These are phyloP conservation scores for Chiloscyllium punctatum DNA, from an alignment of 2,797 vertebrate genomes.

Conservation along the genomic window DNA sequence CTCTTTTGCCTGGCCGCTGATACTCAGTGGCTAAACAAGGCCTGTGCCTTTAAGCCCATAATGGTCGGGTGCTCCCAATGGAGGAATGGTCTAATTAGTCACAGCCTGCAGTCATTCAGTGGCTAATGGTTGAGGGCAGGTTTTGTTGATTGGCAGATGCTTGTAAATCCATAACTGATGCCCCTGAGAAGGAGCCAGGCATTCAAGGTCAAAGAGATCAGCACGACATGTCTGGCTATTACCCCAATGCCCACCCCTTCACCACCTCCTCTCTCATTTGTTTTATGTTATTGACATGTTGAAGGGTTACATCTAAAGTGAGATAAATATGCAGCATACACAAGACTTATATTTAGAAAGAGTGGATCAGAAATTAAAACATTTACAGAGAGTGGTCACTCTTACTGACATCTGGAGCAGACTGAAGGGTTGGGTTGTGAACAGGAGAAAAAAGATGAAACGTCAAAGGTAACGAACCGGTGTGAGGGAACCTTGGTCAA, in stretches of 20 bases:
- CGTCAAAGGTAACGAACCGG: too few species aligned
- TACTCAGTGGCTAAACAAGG: not conserved
- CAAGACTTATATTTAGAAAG: not conserved
- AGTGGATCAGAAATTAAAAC: not conserved
- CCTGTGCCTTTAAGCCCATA: not conserved
- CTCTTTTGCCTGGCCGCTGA: not conserved
- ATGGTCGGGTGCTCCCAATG: not conserved
- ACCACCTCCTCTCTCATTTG: not conserved
- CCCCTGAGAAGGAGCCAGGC: not conserved
- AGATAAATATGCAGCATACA: not conserved
- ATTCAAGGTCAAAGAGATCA: not conserved
- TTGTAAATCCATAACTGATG: not conserved
- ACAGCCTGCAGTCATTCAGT: not conserved
- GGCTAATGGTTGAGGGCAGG: constrained; percentile 17
- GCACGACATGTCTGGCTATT: not conserved
- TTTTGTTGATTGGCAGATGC: not conserved
- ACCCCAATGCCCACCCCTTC: not conserved
- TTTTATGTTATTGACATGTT: not conserved
- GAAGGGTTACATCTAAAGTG: not conserved
- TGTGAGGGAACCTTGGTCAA: too few species aligned
- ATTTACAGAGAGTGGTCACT: not conserved
- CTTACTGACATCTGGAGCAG: not conserved
- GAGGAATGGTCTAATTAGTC: not conserved
- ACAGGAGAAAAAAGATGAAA: not conserved
- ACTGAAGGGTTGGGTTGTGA: not conserved